Conservation (phyloP, 2,113 vertebrate genomes). For the Callopanchax toddi region DNA sequence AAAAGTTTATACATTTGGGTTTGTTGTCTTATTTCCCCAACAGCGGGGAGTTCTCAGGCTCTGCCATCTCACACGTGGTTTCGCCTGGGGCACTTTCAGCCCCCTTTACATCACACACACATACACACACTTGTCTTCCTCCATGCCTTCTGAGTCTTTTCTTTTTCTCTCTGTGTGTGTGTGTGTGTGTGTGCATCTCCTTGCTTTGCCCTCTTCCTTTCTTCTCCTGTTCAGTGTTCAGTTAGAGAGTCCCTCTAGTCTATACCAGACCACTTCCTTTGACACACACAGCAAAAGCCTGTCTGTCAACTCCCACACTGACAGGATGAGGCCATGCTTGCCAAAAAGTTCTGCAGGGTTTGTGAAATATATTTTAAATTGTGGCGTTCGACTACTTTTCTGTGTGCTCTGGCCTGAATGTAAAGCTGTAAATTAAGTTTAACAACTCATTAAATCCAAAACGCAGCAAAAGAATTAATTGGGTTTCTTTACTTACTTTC, state of each 20-base stretch:
- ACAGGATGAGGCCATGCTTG: constrained; percentile 76
- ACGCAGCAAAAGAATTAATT: not conserved
- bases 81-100: constrained; percentile 60
- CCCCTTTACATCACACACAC: constrained; percentile 34
- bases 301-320: constrained; percentile 64
- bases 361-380: constrained; percentile 26
- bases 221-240: constrained; percentile 58
- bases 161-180: constrained; percentile 44
- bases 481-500: no score
- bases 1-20: constrained; percentile 65
- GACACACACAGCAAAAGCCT: constrained; percentile 64
- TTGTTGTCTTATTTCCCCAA: constrained; percentile 63
- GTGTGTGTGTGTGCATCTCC: not conserved
- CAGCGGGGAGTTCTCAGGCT: constrained; percentile 60
- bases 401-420: not conserved
- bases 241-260: constrained; percentile 70
- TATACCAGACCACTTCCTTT: constrained; percentile 69
- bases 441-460: not conserved
- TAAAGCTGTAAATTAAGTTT: not conserved
- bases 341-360: constrained; percentile 51
- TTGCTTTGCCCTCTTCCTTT: constrained; percentile 43
- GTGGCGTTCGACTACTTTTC: not conserved
- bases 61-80: constrained; percentile 57
- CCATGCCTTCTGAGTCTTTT: constrained; percentile 17
- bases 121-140: not conserved